These are phyloP conservation scores for Desmophyllum pertusum DNA, from an alignment of 92 coral and sea anemone species.

Conservation along the genomic window DNA sequence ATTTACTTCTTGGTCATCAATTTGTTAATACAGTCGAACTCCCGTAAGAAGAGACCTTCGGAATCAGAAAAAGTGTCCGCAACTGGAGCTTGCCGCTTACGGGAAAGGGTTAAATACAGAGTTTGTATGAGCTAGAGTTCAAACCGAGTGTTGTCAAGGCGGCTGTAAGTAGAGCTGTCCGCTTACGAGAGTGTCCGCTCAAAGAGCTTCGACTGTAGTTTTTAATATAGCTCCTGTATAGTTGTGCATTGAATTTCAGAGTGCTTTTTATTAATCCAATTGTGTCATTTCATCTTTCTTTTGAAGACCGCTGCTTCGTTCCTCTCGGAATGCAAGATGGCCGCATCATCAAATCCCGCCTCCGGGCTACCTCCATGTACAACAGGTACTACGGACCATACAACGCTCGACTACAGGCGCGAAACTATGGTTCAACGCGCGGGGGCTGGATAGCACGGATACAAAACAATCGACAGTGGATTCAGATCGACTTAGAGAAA, in stretches of 20 bases:
- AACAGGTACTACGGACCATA: constrained; percentile 56
- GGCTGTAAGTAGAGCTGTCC: too few relatives aligned
- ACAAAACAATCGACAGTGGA: constrained; percentile 61
- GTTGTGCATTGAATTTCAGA: background rate
- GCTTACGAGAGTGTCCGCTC: too few relatives aligned
- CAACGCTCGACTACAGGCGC: constrained; percentile 58
- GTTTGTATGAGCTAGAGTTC: too few relatives aligned
- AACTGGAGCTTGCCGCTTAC: too few relatives aligned
- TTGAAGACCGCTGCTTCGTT: constrained; percentile 49
- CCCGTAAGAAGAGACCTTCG: too few relatives aligned
- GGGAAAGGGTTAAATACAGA: too few relatives aligned
- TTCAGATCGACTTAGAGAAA: constrained; percentile 55
- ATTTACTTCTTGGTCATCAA: too few relatives aligned
- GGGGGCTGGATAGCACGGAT: constrained; percentile 55
- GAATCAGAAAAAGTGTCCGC: too few relatives aligned
- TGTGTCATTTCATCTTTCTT: too few relatives aligned
- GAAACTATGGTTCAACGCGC: constrained; percentile 52
- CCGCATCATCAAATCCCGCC: constrained; percentile 54
- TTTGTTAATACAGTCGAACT: too few relatives aligned
- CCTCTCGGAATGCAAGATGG: constrained; percentile 73
- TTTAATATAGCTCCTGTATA: background rate
- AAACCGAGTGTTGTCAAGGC: too few relatives aligned
- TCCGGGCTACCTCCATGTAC: constrained; percentile 67
- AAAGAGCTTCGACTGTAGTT: too few relatives aligned
- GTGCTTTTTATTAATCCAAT: background rate